Base-by-base conservation (phyloP, 1,140 invertebrate species). In the Linepithema humile region DNA sequence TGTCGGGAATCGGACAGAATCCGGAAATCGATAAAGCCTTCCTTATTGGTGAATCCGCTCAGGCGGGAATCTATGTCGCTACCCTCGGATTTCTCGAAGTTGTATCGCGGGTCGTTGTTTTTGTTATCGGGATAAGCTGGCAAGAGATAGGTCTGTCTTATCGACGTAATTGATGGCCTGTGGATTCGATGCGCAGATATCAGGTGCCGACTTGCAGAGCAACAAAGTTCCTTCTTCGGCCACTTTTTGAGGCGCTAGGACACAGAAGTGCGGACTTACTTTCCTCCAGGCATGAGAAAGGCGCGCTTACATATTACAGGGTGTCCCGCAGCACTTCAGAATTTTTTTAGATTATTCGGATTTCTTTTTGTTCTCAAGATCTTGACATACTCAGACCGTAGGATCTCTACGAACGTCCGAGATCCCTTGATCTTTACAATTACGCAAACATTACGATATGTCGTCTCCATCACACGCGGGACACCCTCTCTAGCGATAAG, bases 141-240 rank as follows among this genome's bases (percentile, higher is more conserved):
- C 23, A 94, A 86, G 83, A 0, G 94, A 94, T 0, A 94, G 84
- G 57, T 94, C 94, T 62, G 93, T 91, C 59, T 94, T 94, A 89
- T 94, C 93, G 35, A 94, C 94, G 77, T 94, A 94, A 74, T 93
- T 94, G 82, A 94, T 94, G 2, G 91, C 91, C 73, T 94, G 93
- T 2, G 94, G 94, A 67, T 95, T 95, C 0, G 94, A 94, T 0
- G 93, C 92, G 64, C 94, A 95, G 65, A 95, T 94, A 73, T 95
- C 94, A 5, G 94, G 94, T 0, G 94, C 94, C 20, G 94, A 91
- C 80, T 94, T 95, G 70, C 93, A 95, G 23, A 94, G 88, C 15
- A 94, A 86, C 3, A 93, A 94, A 3, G 94, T 94, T 12, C 93
- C 94, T 73, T 94, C 94, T 80, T 94, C 94, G 0, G 91, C 90